phyloP scores from a whole-genome alignment of 2,113 vertebrate species.

The Anser cygnoides region DNA sequence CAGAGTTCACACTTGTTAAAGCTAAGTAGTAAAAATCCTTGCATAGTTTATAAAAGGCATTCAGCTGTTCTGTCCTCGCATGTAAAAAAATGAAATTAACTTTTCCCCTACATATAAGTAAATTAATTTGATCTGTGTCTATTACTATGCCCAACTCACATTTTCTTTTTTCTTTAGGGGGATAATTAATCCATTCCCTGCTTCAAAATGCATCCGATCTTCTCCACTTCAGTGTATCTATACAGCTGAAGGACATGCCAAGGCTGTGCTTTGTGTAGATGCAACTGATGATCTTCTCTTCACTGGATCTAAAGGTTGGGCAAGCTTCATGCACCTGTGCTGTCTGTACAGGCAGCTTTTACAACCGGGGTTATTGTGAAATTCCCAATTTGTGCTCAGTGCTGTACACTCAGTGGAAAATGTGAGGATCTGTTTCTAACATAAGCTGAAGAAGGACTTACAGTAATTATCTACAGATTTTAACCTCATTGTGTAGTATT shows the following conservation, averaged over 20 bases:
- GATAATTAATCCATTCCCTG: slow-evolving; percentile 88
- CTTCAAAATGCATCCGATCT: slow-evolving; percentile 74
- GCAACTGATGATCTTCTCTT: slow-evolving; percentile 97
- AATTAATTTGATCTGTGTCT: neutral
- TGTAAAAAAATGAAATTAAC: neutral
- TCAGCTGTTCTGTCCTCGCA: neutral
- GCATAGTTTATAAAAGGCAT: neutral
- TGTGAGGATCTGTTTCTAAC: neutral
- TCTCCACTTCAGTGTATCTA: slow-evolving; percentile 86
- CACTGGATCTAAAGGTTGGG: slow-evolving; percentile 95
- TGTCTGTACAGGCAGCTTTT: neutral
- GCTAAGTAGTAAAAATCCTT: neutral
- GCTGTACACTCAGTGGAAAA: neutral
- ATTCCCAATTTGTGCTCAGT: neutral
- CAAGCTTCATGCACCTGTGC: neutral
- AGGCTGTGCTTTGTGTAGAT: slow-evolving; percentile 93
- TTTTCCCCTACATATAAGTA: neutral
- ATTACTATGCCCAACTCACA: neutral
- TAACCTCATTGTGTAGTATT: neutral
- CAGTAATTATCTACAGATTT: neutral
- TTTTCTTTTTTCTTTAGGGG: slow-evolving; percentile 78
- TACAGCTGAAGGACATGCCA: slow-evolving; percentile 93
- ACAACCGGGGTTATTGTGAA: neutral
- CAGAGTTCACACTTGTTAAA: neutral
- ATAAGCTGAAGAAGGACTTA: neutral